Evolutionary conservation across 2,113 vertebrate genomes (phyloP).

Genomic region (Hemibagrus wyckioides): DNA sequence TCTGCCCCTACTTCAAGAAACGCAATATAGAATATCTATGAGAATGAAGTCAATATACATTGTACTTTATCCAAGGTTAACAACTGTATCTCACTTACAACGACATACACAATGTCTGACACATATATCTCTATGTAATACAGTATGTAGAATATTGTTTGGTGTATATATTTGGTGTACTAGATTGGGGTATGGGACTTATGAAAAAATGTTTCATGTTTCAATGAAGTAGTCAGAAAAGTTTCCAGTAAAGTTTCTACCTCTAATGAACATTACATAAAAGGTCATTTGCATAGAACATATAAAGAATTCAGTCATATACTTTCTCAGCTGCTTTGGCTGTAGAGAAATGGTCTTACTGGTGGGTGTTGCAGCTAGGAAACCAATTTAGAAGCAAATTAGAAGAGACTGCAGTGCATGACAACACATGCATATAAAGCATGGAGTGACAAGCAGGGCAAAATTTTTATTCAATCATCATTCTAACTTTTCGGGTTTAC

Average conservation of each 20-base stretch:
- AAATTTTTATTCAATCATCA: neutral
- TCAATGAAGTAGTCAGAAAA: neutral
- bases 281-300: neutral
- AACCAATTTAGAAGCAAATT: constrained; percentile 4
- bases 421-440: neutral
- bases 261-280: neutral
- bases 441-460: neutral
- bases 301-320: neutral
- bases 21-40: neutral
- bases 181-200: neutral
- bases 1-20: neutral
- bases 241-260: neutral
- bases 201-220: neutral
- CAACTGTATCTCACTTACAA: neutral
- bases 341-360: neutral
- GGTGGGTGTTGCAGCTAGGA: neutral
- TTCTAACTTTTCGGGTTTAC: neutral
- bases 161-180: neutral
- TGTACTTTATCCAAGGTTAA: neutral
- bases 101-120: too few species aligned
- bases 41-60: neutral
- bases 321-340: neutral
- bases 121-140: neutral
- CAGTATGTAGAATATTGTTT: neutral
- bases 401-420: neutral